Base-by-base conservation (phyloP, 2,888 invertebrate genomes). In the Caenorhabditis imperialis region DNA sequence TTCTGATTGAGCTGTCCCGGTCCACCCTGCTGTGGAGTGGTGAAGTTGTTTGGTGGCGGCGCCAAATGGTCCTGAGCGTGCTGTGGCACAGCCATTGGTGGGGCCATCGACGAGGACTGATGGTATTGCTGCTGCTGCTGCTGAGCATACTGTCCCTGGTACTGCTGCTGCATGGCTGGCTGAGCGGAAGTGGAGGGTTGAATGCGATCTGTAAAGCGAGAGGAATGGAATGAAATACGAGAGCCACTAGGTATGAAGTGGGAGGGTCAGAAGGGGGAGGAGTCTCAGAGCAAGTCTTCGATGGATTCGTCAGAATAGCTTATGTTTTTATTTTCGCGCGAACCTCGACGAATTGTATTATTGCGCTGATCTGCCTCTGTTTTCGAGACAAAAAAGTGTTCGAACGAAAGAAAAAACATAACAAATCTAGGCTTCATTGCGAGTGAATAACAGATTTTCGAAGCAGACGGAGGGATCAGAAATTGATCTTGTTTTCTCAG, bases 11-110 rank as follows among this genome's bases (percentile, higher is more conserved):
- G 12, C 16, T 54, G 40, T 22, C 23, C 27, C 16, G 42, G 72
- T n/a, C n/a, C n/a, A n/a, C n/a, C n/a, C 44, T 42, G 54, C 55
- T 67, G 73, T 23, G 73, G 65, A 4, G 55, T 53, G 22, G 58
- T 63, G 48, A 58, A 72, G 33, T 30, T 38, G 38, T 53, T 50
- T n/a, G 7, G 1, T 23, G 48, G 12, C 18, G n/a, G 27, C 16
- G 2, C 20, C 27, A 20, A 10, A 14, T 30, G 30, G 14, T 23
- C 20, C 16, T 47, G 47, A 44, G 47, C 44, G 16, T 44, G 70
- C 6, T 57, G 51, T 3, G 38, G 54, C 40, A 51, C 61, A 44
- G 47, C 54, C 63, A 63, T 55, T 4, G 40, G 3, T 18, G 38
- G 44, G 16, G 27, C 27, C 58, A 58, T 47, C 30, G 45, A 47